These are phyloP conservation scores for Salmo trutta DNA, from an alignment of 2,797 vertebrate species.

Conservation along the genomic window DNA sequence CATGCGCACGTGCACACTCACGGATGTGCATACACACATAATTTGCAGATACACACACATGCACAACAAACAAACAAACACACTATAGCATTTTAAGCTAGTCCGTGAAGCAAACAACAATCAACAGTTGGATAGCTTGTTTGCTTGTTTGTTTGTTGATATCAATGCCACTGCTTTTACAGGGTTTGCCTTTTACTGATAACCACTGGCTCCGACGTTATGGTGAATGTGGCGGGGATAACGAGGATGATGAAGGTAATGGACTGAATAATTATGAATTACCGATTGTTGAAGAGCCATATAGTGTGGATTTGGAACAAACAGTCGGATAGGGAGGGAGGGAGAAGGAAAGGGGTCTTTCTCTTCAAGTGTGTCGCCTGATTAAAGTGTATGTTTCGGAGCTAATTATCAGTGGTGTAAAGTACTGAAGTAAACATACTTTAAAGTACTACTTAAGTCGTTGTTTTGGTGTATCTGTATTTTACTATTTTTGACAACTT, in stretches of 20 bases:
- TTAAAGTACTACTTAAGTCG: too few species aligned
- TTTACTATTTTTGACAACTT: too few species aligned
- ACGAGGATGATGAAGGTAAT: slow-evolving; percentile 72
- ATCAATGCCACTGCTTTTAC: slow-evolving; percentile 46
- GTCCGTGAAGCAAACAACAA: slow-evolving; percentile 49
- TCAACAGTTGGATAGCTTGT: slow-evolving; percentile 25
- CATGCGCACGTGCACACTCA: slow-evolving; percentile 46
- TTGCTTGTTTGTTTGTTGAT: slow-evolving; percentile 53
- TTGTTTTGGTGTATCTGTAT: too few species aligned
- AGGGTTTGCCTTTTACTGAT: slow-evolving; percentile 35
- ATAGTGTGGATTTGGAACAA: slow-evolving; percentile 68
- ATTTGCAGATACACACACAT: slow-evolving; percentile 37
- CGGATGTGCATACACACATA: slow-evolving; percentile 36
- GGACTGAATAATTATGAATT: slow-evolving; percentile 58
- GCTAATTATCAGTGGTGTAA: slow-evolving; percentile 68
- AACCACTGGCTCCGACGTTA: slow-evolving; percentile 40
- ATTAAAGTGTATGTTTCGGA: slow-evolving; percentile 76
- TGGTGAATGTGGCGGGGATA: slow-evolving; percentile 59
- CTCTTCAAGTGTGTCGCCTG: slow-evolving; percentile 69
- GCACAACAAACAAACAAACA: slow-evolving; percentile 47
- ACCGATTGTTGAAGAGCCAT: slow-evolving; percentile 66
- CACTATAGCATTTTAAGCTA: slow-evolving; percentile 54
- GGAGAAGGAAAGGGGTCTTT: slow-evolving; percentile 22
- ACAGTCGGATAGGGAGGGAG: slow-evolving; percentile 49
- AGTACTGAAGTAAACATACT: too few species aligned